Evolutionary conservation across 2,888 invertebrate genomes (phyloP).

Genomic region (Tineola bisselliella): DNA sequence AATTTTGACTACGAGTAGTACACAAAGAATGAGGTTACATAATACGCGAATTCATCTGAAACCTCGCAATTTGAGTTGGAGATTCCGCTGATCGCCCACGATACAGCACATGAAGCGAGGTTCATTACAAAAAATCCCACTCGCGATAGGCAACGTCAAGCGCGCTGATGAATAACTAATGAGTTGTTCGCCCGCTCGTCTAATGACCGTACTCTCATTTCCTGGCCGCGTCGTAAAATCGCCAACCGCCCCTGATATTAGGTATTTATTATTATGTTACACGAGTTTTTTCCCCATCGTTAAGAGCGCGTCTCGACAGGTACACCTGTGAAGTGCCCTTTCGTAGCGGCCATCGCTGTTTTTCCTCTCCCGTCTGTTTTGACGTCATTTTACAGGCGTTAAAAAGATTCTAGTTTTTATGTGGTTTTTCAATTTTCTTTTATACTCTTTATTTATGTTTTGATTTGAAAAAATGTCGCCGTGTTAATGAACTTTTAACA

Average conservation of each 20-base stretch:
- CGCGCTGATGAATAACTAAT: constrained; percentile 35
- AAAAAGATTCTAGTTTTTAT: constrained; percentile 11
- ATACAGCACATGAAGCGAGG: constrained; percentile 12
- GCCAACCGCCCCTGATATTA: constrained; percentile 15
- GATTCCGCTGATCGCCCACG: constrained; percentile 7
- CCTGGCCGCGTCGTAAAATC: constrained; percentile 15
- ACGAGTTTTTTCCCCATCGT: constrained; percentile 14
- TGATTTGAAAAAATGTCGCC: not conserved
- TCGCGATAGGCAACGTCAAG: constrained; percentile 20
- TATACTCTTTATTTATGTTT: constrained; percentile 1
- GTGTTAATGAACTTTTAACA: constrained; percentile 8
- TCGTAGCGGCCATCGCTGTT: constrained; percentile 10
- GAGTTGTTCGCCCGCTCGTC: constrained; percentile 20
- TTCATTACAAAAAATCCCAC: constrained; percentile 18
- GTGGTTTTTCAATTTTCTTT: constrained; percentile 7
- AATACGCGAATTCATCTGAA: constrained; percentile 5
- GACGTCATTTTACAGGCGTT: constrained; percentile 11
- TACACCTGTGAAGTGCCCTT: constrained; percentile 14
- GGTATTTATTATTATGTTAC: constrained; percentile 16
- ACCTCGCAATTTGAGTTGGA: constrained; percentile 2
- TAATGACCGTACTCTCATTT: constrained; percentile 19
- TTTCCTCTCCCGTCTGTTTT: constrained; percentile 11
- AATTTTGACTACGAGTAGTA: not conserved
- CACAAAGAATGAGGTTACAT: not conserved
- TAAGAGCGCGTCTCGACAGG: constrained; percentile 14